Base-by-base conservation (phyloP, 2,797 vertebrate species). In the Sus cebifrons region DNA sequence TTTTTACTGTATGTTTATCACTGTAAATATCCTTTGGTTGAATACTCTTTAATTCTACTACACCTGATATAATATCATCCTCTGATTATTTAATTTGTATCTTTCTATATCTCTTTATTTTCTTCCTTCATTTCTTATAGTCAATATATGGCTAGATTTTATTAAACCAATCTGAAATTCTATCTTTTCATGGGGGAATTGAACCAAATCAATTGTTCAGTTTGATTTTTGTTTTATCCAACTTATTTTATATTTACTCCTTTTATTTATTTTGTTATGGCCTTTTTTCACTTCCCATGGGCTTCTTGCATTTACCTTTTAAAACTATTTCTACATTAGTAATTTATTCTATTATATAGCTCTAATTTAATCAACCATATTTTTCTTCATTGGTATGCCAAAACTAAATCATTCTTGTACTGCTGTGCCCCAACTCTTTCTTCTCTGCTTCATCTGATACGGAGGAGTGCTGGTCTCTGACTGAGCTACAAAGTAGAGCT, bases 331-430 rank as follows among this genome's bases (percentile, higher is more conserved):
- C 94, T 56, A 25, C 32, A 5, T 90, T 86, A 64, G 32, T 54
- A 75, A 94, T 88, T 74, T 85, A 74, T 96, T 83, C 36, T 87
- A 20, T 77, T 68, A 54, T 3, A 32, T 64, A 86, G 5, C 18
- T 86, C 18, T 83, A n/a, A 74, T 95, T 83, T 86, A 91, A 70
- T 83, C 5, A n/a, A 36, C 70, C 70, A 79, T 27, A 90, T 90
- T 89, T 87, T 78, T 92, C n/a, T 92, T 36, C 52, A 52, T 23
- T 67, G 49, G 56, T 60, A 20, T 85, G 36, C 32, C 58, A 68
- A 60, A 92, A 83, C 64, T 52, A 95, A 92, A 88, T 64, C 71
- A 27, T 93, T 60, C 36, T 18, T 84, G 14, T 84, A 18, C 52
- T 58, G 13, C 13, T 88, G 40, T 75, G 60, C 5, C n/a, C n/a